Evolutionary conservation across 2,797 vertebrate genomes (phyloP).

Genomic region (Champsocephalus gunnari): DNA sequence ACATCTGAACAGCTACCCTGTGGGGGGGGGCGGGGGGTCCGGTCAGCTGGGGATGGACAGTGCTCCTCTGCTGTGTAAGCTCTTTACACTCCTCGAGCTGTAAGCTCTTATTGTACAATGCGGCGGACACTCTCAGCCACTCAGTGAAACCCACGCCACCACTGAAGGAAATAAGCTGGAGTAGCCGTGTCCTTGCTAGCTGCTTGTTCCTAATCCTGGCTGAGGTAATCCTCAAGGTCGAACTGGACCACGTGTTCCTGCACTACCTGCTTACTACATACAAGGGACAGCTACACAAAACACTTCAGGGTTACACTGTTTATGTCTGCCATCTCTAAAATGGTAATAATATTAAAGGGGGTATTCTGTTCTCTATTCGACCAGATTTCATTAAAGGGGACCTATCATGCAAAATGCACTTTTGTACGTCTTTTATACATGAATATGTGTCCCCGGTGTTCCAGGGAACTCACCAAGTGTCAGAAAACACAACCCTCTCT

Average conservation of each 20-base stretch:
- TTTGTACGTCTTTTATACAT: no score
- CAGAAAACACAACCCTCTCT: no score
- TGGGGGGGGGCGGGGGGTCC: conserved; percentile 14
- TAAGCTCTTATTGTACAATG: conserved; percentile 54
- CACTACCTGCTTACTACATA: conserved; percentile 3
- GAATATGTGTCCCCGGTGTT: no score
- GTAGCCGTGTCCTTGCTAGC: conserved; percentile 25
- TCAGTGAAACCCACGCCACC: conserved; percentile 38
- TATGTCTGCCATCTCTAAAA: not conserved
- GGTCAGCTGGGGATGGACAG: conserved; percentile 15
- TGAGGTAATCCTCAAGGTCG: conserved; percentile 59
- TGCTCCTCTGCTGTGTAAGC: conserved; percentile 48
- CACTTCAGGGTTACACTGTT: not conserved
- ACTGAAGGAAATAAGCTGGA: conserved; percentile 49
- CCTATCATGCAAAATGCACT: no score
- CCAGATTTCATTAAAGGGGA: not conserved
- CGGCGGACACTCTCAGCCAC: conserved; percentile 35
- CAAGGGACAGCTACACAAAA: not conserved
- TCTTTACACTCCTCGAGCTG: conserved; percentile 49
- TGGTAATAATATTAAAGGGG: not conserved
- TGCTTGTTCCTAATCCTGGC: conserved; percentile 59
- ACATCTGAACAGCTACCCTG: conserved; percentile 35
- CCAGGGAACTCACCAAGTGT: no score
- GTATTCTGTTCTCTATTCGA: not conserved
- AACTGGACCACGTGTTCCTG: not conserved